phyloP scores from a whole-genome alignment of 2,797 vertebrate species.

The Florisuga fusca region DNA sequence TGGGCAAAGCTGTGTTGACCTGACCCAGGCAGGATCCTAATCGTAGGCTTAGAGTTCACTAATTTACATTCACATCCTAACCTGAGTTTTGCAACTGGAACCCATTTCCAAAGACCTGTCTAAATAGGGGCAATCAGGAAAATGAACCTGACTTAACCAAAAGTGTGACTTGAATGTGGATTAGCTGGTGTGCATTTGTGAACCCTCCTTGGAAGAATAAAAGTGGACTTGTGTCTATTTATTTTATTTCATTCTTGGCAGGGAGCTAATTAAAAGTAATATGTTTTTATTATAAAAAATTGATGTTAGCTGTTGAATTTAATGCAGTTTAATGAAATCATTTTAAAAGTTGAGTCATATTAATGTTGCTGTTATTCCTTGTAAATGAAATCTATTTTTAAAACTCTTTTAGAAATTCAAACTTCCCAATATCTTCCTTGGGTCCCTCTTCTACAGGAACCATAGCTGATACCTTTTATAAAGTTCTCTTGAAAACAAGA shows the following conservation, averaged over 20 bases:
- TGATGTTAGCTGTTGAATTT: not conserved
- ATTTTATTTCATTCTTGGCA: conserved; percentile 7
- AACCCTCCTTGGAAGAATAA: conserved; percentile 6
- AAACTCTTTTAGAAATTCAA: not conserved
- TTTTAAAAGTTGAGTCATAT: conserved; percentile 20
- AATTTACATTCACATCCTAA: conserved; percentile 66
- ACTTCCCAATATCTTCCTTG: not conserved
- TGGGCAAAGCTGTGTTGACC: conserved; percentile 25
- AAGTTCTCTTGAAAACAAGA: not conserved
- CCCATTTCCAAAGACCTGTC: conserved; percentile 63
- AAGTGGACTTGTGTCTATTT: not conserved
- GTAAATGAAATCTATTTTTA: conserved; percentile 13
- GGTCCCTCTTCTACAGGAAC: not conserved
- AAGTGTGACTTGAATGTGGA: conserved; percentile 65
- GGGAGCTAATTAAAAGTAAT: conserved; percentile 29
- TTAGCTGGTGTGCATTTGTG: conserved; percentile 25
- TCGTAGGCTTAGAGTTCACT: conserved; percentile 47
- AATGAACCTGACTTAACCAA: conserved; percentile 65
- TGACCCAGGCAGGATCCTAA: conserved; percentile 23
- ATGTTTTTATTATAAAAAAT: not conserved
- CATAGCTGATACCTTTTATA: not conserved
- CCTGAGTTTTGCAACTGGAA: conserved; percentile 40
- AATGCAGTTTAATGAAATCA: not conserved
- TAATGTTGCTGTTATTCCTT: not conserved
- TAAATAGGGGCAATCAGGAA: conserved; percentile 72